Base-by-base conservation (phyloP, 2,797 vertebrate species). In the Schizothorax lantsangensis region DNA sequence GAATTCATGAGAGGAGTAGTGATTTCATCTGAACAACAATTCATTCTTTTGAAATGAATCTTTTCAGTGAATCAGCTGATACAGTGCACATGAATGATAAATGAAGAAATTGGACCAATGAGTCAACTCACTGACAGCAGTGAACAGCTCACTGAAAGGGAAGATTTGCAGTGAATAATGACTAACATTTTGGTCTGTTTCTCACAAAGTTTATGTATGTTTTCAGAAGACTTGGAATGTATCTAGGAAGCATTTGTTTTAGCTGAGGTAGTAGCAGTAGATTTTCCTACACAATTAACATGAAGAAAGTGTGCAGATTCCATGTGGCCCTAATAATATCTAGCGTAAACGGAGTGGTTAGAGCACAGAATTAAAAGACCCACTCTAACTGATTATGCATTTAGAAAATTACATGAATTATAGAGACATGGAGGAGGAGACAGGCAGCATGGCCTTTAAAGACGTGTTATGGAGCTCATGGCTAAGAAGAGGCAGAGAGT, bases 391-490 rank as follows among this genome's bases (percentile, higher is more conserved):
- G 26, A 49, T 62, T 8, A 49, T 52, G 19, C 59, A 26, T 68
- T 49, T 68, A 47, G 57, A 84, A 64, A 77, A 49, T 73, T 26
- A 26, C 43, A 77, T 49, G 45, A 77, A 64, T 81, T 49, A 68
- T 36, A 84, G 5, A 84, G 40, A 64, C 72, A 84, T 26, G 36
- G 59, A 30, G n/a, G 38, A n/a, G n/a, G 52, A 78, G 2, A 78
- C 19, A 57, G 33, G 30, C 47, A 54, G 75, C 11, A 21, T n/a
- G 75, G 52, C 33, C 75, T 79, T 59, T 79, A 57, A 40, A 45
- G 9, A 30, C 79, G 47, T 64, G 30, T 77, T 10, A 49, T 19
- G 21, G 26, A 47, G 15, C 33, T 83, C 2, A 23, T 73, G 52
- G 38, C 7, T 36, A 82, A 71, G 23, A 52, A 6, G 5, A 77